Conservation (phyloP, 1,140 invertebrate species). For the Philopotamus ludificatus region DNA sequence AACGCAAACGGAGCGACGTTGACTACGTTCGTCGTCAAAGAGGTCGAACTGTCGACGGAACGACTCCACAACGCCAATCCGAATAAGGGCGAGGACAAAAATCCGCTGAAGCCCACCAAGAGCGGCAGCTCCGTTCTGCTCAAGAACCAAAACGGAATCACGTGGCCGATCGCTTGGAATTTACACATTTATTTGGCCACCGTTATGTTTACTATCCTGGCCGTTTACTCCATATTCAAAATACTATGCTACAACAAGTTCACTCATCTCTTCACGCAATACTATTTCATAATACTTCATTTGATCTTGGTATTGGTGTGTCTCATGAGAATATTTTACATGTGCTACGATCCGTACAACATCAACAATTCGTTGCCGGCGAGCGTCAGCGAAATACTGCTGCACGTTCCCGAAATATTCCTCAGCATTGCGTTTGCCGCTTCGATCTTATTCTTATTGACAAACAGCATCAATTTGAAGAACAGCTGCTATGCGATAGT, state of each 20-base stretch:
- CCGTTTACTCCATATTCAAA: slow-evolving; percentile 79
- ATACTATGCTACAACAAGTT: slow-evolving; percentile 77
- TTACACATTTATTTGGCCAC: slow-evolving; percentile 84
- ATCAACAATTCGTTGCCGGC: slow-evolving; percentile 72
- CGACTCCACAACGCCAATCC: slow-evolving; percentile 55
- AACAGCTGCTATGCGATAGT: slow-evolving; percentile 65
- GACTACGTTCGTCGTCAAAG: slow-evolving; percentile 50
- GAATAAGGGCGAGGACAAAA: slow-evolving; percentile 53
- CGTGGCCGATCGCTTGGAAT: slow-evolving; percentile 82
- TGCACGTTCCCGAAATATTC: slow-evolving; percentile 80
- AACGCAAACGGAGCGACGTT: slow-evolving; percentile 46
- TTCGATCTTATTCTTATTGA: slow-evolving; percentile 78
- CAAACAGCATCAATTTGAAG: slow-evolving; percentile 67
- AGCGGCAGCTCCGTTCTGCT: slow-evolving; percentile 46
- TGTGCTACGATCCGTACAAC: slow-evolving; percentile 89
- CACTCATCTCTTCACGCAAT: slow-evolving; percentile 74
- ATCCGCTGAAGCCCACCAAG: slow-evolving; percentile 48
- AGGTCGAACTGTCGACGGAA: slow-evolving; percentile 55
- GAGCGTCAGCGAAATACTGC: slow-evolving; percentile 77
- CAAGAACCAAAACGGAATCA: slow-evolving; percentile 49
- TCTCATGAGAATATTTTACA: slow-evolving; percentile 76
- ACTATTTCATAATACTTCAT: slow-evolving; percentile 83
- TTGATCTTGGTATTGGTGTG: slow-evolving; percentile 78
- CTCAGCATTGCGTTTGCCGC: slow-evolving; percentile 82
- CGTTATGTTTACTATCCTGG: slow-evolving; percentile 76